Conservation (phyloP, 2,888 invertebrate species). For the Mantis religiosa region DNA sequence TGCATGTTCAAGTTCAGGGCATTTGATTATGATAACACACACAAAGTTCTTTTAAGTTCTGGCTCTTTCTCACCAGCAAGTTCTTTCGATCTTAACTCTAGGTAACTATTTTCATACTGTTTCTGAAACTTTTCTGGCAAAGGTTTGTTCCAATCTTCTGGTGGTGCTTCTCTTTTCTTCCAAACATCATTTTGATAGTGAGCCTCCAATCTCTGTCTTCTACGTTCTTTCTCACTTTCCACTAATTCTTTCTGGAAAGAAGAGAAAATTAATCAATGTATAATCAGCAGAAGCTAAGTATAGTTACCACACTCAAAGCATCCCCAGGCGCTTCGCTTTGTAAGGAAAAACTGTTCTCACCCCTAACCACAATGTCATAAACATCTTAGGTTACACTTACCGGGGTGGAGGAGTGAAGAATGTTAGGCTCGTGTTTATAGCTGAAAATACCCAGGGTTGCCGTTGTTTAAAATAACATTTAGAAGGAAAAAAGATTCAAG, state of each 20-base stretch:
- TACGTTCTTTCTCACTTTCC: slow-evolving; percentile 64
- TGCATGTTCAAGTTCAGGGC: neutral
- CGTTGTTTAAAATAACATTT: too few relatives aligned
- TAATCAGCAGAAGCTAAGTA: neutral
- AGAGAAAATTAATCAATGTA: neutral
- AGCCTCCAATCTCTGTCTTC: slow-evolving; percentile 57
- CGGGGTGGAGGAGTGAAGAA: too few relatives aligned
- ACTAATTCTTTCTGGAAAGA: slow-evolving; percentile 58
- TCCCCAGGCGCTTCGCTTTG: too few relatives aligned
- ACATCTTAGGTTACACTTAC: too few relatives aligned
- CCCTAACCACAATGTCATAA: too few relatives aligned
- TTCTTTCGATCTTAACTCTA: slow-evolving; percentile 62
- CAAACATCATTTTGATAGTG: slow-evolving; percentile 75
- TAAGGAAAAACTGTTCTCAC: too few relatives aligned
- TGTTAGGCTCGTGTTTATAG: too few relatives aligned
- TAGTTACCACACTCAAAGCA: too few relatives aligned
- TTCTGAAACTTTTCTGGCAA: slow-evolving; percentile 72
- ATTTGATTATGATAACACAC: slow-evolving; percentile 28
- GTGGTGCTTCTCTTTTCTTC: slow-evolving; percentile 70
- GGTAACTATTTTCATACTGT: slow-evolving; percentile 61
- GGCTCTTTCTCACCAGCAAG: slow-evolving; percentile 39
- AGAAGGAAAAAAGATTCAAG: too few relatives aligned
- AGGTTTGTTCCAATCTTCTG: slow-evolving; percentile 75
- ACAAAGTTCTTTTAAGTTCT: slow-evolving; percentile 25
- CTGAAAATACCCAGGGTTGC: too few relatives aligned